phyloP scores from a whole-genome alignment of 2,888 invertebrate species.

The Mechanitis mazaeus region DNA sequence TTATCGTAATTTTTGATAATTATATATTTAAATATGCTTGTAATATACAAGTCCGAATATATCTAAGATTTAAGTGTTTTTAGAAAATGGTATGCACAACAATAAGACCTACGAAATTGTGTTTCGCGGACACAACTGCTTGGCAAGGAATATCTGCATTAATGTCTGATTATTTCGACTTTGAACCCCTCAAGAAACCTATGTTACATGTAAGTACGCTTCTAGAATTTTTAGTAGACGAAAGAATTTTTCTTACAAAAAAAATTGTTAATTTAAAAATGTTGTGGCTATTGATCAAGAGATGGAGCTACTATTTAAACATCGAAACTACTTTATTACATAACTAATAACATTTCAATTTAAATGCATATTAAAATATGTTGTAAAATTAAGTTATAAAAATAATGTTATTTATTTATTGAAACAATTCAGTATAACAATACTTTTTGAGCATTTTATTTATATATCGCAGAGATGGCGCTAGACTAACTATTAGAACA shows the following conservation, averaged over 20 bases:
- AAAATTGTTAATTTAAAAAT: no score
- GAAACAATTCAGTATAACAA: no score
- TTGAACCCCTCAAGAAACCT: constrained; percentile 81
- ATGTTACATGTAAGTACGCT: constrained; percentile 81
- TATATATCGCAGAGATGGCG: neutral
- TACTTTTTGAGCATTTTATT: neutral
- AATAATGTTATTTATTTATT: no score
- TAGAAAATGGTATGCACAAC: constrained; percentile 94
- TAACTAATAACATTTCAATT: no score
- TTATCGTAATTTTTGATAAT: no score
- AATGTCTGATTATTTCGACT: constrained; percentile 86
- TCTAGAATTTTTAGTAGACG: neutral
- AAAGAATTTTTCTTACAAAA: no score
- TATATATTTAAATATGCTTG: no score
- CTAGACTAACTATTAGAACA: neutral
- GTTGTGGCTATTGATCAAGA: constrained; percentile 27
- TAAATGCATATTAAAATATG: no score
- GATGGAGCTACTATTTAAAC: constrained; percentile 37
- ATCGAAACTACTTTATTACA: neutral
- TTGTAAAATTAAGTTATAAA: no score
- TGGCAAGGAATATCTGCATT: constrained; percentile 85
- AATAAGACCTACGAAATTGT: constrained; percentile 85
- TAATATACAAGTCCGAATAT: no score
- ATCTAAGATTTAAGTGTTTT: constrained; percentile 26
- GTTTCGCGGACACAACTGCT: constrained; percentile 81